Conservation (phyloP, 1,140 invertebrate genomes). For the Rhagoletis pomonella region DNA sequence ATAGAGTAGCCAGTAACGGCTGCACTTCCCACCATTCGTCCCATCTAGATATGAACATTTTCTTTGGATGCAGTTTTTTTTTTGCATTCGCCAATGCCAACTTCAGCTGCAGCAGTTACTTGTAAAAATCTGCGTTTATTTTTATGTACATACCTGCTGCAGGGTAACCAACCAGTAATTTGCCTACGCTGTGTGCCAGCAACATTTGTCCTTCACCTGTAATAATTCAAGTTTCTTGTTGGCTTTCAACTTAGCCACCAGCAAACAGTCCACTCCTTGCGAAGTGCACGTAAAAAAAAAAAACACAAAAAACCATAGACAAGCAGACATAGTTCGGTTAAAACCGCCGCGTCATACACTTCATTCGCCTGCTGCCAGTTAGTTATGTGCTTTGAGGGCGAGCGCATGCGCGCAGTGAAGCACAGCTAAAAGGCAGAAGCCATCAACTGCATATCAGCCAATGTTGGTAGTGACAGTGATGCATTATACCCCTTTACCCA, state of each 20-base stretch:
- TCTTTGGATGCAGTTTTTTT: not conserved
- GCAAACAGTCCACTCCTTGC: not conserved
- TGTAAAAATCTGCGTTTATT: not conserved
- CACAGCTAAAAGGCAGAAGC: conserved; percentile 27
- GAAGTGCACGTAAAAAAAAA: not conserved
- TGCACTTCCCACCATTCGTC: not conserved
- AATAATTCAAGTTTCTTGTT: conserved; percentile 34
- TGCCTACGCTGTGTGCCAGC: conserved; percentile 11
- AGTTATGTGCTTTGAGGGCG: not conserved
- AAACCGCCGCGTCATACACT: not conserved
- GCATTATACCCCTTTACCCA: conserved; percentile 16
- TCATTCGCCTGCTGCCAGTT: not conserved
- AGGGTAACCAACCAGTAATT: not conserved
- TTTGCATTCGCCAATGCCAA: not conserved
- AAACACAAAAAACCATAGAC: not conserved
- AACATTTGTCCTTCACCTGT: conserved; percentile 45
- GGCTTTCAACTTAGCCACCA: conserved; percentile 31
- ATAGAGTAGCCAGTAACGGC: too few species aligned
- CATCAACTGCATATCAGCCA: conserved; percentile 31
- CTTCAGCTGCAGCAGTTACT: not conserved
- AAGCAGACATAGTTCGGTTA: not conserved
- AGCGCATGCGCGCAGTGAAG: not conserved
- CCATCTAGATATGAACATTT: not conserved
- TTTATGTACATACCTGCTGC: not conserved
- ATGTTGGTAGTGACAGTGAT: conserved; percentile 36